Evolutionary conservation across 92 coral and sea anemone genomes (phyloP).

Genomic region (Metridium senile): DNA sequence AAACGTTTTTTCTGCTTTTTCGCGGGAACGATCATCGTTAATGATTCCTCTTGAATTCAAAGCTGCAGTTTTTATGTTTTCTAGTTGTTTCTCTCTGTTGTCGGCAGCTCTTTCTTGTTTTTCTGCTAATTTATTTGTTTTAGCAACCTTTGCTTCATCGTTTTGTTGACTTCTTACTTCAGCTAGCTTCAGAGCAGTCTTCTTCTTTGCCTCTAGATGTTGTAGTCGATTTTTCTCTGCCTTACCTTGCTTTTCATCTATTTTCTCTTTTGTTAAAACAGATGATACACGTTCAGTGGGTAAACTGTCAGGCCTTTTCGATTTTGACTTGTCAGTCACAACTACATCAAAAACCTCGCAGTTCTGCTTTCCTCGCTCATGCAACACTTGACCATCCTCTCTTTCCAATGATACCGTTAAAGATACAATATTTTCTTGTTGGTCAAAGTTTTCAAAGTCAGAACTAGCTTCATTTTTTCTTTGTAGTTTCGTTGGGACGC

Average conservation of each 20-base stretch:
- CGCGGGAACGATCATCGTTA: background rate
- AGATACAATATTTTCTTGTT: background rate
- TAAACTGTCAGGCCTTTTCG: background rate
- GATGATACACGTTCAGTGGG: background rate
- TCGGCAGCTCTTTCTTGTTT: conserved; percentile 18
- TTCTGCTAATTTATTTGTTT: background rate
- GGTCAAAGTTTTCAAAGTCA: background rate
- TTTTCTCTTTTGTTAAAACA: conserved; percentile 1
- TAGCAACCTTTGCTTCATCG: background rate
- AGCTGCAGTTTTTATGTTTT: conserved; percentile 17
- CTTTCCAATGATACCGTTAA: background rate
- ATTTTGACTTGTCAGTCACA: background rate
- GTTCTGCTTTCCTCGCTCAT: background rate
- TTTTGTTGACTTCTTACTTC: background rate
- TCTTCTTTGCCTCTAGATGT: conserved; percentile 14
- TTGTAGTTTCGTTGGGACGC: background rate
- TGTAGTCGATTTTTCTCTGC: conserved; percentile 15
- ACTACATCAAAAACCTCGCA: background rate
- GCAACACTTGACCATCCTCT: background rate
- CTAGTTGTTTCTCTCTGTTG: conserved; percentile 20
- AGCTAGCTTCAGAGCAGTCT: conserved; percentile 7
- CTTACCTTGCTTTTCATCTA: background rate
- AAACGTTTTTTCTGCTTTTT: background rate
- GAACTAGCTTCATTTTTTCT: background rate
- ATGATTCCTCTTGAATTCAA: conserved; percentile 1